phyloP scores from a whole-genome alignment of 2,888 invertebrate genomes.

The Drosophila parthenogenetica region DNA sequence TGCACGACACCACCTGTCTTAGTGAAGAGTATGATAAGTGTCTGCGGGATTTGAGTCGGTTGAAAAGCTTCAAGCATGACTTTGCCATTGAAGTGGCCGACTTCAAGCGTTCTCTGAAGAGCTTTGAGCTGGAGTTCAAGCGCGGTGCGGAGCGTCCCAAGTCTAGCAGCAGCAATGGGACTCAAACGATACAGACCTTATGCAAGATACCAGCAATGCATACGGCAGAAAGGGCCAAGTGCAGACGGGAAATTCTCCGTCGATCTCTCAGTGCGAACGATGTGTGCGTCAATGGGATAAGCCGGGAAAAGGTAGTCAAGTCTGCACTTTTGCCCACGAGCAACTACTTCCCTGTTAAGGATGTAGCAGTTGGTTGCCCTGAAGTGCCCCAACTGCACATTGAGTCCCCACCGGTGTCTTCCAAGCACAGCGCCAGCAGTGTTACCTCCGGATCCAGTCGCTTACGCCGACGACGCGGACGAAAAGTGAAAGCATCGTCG shows the following conservation, averaged over 20 bases:
- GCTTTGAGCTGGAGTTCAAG: conserved; percentile 70
- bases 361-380: not conserved
- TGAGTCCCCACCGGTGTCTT: conserved; percentile 65
- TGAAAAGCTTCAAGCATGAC: conserved; percentile 71
- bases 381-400: conserved; percentile 75
- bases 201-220: conserved; percentile 38
- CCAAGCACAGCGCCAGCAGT: conserved; percentile 64
- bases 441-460: conserved; percentile 46
- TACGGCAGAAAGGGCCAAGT: conserved; percentile 59
- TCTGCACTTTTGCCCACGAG: conserved; percentile 43
- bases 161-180: conserved; percentile 50
- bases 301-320: conserved; percentile 1
- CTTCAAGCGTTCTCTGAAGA: conserved; percentile 70
- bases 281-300: conserved; percentile 36
- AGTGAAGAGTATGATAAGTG: conserved; percentile 71
- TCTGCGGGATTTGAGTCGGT: conserved; percentile 57
- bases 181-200: conserved; percentile 35
- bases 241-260: conserved; percentile 65
- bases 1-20: conserved; percentile 46
- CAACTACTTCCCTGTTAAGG: conserved; percentile 60
- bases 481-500: conserved; percentile 41
- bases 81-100: conserved; percentile 71
- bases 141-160: conserved; percentile 51
- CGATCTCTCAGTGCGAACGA: conserved; percentile 81
- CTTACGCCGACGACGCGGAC: conserved; percentile 52